phyloP scores from a whole-genome alignment of 2,113 vertebrate species.

The Theropithecus gelada region DNA sequence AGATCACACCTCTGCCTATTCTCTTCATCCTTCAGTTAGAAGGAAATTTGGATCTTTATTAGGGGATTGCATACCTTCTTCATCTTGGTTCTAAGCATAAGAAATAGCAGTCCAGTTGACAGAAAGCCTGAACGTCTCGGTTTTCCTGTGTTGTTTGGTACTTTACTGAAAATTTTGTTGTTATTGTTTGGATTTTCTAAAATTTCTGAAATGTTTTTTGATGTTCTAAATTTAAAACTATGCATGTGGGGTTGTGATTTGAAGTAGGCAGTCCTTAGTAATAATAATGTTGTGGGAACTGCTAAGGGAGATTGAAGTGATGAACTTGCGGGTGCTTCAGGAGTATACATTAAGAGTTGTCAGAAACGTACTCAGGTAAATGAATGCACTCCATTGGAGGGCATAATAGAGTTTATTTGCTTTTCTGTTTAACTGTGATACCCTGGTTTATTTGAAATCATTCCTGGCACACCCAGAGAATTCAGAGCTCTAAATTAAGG shows the following conservation, averaged over 20 bases:
- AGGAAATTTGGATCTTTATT: background rate
- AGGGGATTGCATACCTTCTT: background rate
- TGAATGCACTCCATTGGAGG: background rate
- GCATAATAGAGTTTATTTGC: background rate
- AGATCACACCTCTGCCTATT: background rate
- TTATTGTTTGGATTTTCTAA: background rate
- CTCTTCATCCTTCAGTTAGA: background rate
- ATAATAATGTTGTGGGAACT: background rate
- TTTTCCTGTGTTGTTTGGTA: background rate
- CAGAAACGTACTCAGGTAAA: background rate
- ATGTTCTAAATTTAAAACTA: background rate
- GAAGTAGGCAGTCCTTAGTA: background rate
- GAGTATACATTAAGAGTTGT: background rate
- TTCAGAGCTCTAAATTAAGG: constrained; percentile 25
- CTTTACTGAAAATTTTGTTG: background rate
- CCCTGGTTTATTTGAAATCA: constrained; percentile 14
- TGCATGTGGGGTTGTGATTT: background rate
- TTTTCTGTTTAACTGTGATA: background rate
- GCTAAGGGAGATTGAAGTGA: background rate
- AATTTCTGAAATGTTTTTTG: constrained; percentile 1
- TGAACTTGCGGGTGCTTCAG: background rate
- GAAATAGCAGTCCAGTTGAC: background rate
- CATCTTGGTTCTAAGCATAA: background rate
- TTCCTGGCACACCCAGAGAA: background rate
- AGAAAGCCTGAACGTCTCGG: background rate